These are phyloP conservation scores for Thecophora atra DNA, from an alignment of 2,888 invertebrate genomes.

Conservation along the genomic window DNA sequence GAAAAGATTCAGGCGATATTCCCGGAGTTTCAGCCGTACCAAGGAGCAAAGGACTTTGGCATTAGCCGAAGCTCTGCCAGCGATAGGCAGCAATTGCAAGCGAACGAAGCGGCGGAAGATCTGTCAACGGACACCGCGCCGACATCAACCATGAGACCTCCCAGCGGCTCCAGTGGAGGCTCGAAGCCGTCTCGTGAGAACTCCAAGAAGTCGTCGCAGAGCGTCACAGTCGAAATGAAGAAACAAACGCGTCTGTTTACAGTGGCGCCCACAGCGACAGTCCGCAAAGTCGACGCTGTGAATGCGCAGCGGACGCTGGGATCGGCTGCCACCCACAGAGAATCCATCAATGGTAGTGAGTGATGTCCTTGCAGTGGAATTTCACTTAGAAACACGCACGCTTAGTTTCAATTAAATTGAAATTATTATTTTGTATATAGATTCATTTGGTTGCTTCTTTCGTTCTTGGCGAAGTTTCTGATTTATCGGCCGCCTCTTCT, in stretches of 20 bases:
- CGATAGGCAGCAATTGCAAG: conserved; percentile 46
- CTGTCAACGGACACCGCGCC: neutral
- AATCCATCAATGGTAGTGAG: conserved; percentile 19
- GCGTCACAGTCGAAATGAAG: conserved; percentile 57
- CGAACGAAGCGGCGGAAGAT: conserved; percentile 39
- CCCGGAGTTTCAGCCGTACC: conserved; percentile 73
- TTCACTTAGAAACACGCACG: conserved; percentile 5
- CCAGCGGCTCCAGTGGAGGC: conserved; percentile 14
- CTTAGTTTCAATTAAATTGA: neutral
- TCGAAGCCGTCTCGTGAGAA: conserved; percentile 63
- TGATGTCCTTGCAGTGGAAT: neutral
- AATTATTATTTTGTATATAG: neutral
- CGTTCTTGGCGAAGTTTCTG: neutral
- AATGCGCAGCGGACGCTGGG: conserved; percentile 37
- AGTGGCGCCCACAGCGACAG: conserved; percentile 35
- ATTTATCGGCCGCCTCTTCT: neutral
- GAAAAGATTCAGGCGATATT: conserved; percentile 81
- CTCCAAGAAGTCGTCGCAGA: conserved; percentile 62
- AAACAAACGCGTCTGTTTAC: conserved; percentile 59
- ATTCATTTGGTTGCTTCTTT: neutral
- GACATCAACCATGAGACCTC: neutral
- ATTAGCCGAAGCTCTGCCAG: conserved; percentile 43
- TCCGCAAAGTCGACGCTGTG: conserved; percentile 45
- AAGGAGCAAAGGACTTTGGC: conserved; percentile 53
- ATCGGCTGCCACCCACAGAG: neutral